phyloP scores from a whole-genome alignment of 2,888 invertebrate species.

The Chaetoderma sp. region DNA sequence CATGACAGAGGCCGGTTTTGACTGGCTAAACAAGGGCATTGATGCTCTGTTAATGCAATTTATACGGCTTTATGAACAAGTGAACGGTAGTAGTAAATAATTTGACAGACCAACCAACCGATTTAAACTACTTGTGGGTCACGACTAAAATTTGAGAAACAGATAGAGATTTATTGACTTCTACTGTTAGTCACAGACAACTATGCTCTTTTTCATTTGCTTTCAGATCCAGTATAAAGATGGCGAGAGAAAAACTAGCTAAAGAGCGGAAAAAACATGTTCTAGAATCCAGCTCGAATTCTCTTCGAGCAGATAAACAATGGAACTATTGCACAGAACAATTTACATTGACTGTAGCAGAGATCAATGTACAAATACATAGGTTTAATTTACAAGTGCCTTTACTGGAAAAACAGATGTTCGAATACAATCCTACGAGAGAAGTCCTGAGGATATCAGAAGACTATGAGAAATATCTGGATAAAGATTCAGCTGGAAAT shows the following conservation, averaged over 20 bases:
- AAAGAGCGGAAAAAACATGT: constrained; percentile 72
- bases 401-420: constrained; percentile 83
- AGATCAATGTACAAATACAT: constrained; percentile 83
- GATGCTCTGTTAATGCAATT: too few relatives aligned
- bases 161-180: too few relatives aligned
- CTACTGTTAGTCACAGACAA: not conserved
- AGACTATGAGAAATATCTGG: constrained; percentile 40
- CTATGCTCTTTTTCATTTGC: constrained; percentile 1
- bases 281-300: constrained; percentile 75
- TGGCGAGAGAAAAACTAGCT: constrained; percentile 74
- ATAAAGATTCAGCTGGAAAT: constrained; percentile 19
- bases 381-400: constrained; percentile 86
- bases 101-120: too few relatives aligned
- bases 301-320: constrained; percentile 71
- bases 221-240: constrained; percentile 49
- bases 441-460: constrained; percentile 73
- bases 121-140: too few relatives aligned
- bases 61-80: too few relatives aligned
- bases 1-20: too few relatives aligned
- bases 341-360: constrained; percentile 73
- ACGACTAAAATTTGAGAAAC: too few relatives aligned
- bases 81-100: too few relatives aligned
- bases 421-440: constrained; percentile 77
- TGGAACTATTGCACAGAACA: constrained; percentile 75
- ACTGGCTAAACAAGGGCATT: too few relatives aligned